Base-by-base conservation (phyloP, 2,113 vertebrate species). In the Cromileptes altivelis region DNA sequence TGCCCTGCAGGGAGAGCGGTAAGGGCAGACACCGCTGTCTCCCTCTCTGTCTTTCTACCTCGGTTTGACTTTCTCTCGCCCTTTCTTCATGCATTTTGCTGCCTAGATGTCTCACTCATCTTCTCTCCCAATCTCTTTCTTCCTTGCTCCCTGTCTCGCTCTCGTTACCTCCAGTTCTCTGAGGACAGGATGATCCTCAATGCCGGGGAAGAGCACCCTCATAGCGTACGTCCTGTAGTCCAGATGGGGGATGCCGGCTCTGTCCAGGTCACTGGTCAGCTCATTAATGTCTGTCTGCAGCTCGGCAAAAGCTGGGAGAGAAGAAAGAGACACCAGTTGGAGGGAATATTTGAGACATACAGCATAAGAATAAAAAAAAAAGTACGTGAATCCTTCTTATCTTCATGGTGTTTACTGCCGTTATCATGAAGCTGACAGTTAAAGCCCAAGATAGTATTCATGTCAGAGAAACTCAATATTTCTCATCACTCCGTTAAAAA, bases 241-340 rank as follows among this genome's bases (percentile, higher is more conserved):
- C 67, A 99, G 95, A 92, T 99, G 97, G 0, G 98, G 98, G 91
- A 99, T 99, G 2, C 98, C 98, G 0, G 98, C 96, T 70, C 98
- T 96, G 93, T 99, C 98, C 89, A 99, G 94, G 94, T 99, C 98
- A 0, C 98, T 99, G 89, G 98, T 99, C 82, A 99, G 92, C 92
- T 99, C 98, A 7, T 99, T 99, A 94, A 99, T 99, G 92, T 99
- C 98, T 0, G 98, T 99, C 94, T 99, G 98, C 74, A 99, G 95
- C 94, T 99, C 98, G 0, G 98, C 98, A 86, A 99, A 99, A 14
- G 98, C 98, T 99, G 67, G 33, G 21, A 81, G 12, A 61, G 11
- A 27, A 42, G 47, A 74, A 45, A 68, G 76, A 55, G 47, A 78
- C 50, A 78, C 18, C 27, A 49, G 62, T 88, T 83, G 9, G 33